Base-by-base conservation (phyloP, 2,113 vertebrate species). In the Rhinolophus sinicus region DNA sequence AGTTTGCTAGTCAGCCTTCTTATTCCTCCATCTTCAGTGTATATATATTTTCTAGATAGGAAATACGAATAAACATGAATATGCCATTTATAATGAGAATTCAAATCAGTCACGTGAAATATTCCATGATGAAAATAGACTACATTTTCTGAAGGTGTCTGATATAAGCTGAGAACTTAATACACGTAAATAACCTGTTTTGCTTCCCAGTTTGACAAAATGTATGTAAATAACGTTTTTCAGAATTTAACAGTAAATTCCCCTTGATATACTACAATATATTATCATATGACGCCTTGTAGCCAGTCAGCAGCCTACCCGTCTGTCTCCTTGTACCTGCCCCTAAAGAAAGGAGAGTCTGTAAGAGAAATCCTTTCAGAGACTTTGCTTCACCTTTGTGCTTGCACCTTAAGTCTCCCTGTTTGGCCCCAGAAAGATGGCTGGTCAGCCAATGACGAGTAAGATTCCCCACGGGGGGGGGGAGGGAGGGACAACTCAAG, bases 91-190 rank as follows among this genome's bases (percentile, higher is more conserved):
- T 35, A 40, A 67, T 70, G 30, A 77, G 50, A 83, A 72, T 83
- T 76, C 90, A 81, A 81, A 89, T 58, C 62, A 60, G 16, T 78
- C 30, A 40, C 10, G 13, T 83, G 28, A 77, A 60, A 83, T 83
- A 87, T 6, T 93, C n/a, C 47, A 4, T 75, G 54, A 83, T 30
- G 12, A 69, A 47, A 82, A 33, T 8, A 35, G 14, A 96, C 30
- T 56, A 70, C 26, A 88, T 88, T 95, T 52, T 78, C 26, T 82
- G 24, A 81, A 87, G 75, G 18, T 28, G 24, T 90, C 58, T 90
- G 19, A 77, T 70, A 69, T 30, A 97, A n/a, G 8, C 26, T 88
- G 47, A 93, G 44, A 93, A 88, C 21, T 84, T 26, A 88, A 47
- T 54, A 78, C 19, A 88, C 1, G 82, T 12, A 86, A 62, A 75